Evolutionary conservation across 2,888 invertebrate species (phyloP), one percentile per base, ranked within the genome.

Genomic region (Papilio gigon): DNA sequence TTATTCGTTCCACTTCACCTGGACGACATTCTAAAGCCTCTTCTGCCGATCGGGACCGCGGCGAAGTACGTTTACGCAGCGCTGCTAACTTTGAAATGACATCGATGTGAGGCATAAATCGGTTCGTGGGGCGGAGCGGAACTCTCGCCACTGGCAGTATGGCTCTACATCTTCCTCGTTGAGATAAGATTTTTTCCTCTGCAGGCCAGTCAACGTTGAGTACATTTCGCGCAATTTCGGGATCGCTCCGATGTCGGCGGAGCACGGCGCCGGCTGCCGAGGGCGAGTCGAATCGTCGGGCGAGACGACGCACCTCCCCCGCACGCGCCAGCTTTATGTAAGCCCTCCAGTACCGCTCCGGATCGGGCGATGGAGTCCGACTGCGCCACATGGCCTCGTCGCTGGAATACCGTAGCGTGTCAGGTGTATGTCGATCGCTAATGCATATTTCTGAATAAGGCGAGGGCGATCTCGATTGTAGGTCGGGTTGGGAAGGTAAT

Each of bases 61-160:
- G 88, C 27, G 86, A 75, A 1, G 89, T 85, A 44, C 92, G 87
- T 73, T 88, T 87, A 59, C 93, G 92, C 37, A 96, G 86, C 0
- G 94, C 93, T 0, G 97, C 97, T 67, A 96, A 94, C 87, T 97
- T 97, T 76, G 97, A 97, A 76, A 97, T 97, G n/a, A 97, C 95
- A 77, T 97, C 97, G 74, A 97, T 97, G 78, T 96, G 97, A 0
- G 97, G 97, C 97, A 97, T 97, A 73, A 94, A 94, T 14, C 96
- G 93, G 80, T 96, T 95, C 67, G 94, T 94, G 0, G 94, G 90
- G 40, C 94, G 92, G 37, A 96, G 87, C 0, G 94, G 94, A 40
- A 93, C 87, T 44, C 93, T 90, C 9, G 94, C 94, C 62, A 95
- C 94, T 0, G 96, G 95, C 0, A 95, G 94, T 69, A 90, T 84